phyloP scores from a whole-genome alignment of 2,888 invertebrate genomes.

The Plebejus anna region DNA sequence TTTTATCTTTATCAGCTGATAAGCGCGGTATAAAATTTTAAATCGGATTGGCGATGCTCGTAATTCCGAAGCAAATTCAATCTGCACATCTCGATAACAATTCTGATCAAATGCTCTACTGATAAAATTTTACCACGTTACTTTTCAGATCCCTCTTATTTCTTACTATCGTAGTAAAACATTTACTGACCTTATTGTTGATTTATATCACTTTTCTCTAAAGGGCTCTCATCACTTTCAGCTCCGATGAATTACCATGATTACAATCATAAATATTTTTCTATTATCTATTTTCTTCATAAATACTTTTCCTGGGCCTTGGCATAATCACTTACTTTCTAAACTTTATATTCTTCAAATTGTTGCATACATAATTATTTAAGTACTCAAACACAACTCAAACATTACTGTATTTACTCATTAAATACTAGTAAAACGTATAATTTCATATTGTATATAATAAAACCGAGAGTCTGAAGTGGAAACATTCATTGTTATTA shows the following conservation, averaged over 20 bases:
- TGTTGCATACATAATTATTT: background rate
- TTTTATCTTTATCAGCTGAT: background rate
- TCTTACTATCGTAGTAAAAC: background rate
- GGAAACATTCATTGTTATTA: constrained; percentile 36
- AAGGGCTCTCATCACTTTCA: background rate
- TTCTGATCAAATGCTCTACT: background rate
- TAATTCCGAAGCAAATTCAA: constrained; percentile 13
- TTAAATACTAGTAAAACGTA: constrained; percentile 4
- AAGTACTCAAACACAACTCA: background rate
- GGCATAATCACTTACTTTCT: background rate
- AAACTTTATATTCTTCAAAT: background rate
- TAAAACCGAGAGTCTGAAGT: constrained; percentile 7
- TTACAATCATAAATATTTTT: background rate
- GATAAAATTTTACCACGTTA: background rate
- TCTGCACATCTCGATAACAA: constrained; percentile 1
- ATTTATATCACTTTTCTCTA: no score
- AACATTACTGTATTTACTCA: background rate
- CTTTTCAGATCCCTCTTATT: background rate
- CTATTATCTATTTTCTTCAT: no score
- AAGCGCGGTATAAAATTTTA: constrained; percentile 14
- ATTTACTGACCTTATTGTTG: no score
- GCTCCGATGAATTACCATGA: background rate
- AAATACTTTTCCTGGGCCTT: background rate
- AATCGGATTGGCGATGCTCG: constrained; percentile 4
- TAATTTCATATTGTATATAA: constrained; percentile 18